Percentiles rank a stretch among this genome's conserved stretches.
Evolutionary conservation across 2,797 vertebrate species (phyloP).

Genomic region (Phataginus tricuspis): DNA sequence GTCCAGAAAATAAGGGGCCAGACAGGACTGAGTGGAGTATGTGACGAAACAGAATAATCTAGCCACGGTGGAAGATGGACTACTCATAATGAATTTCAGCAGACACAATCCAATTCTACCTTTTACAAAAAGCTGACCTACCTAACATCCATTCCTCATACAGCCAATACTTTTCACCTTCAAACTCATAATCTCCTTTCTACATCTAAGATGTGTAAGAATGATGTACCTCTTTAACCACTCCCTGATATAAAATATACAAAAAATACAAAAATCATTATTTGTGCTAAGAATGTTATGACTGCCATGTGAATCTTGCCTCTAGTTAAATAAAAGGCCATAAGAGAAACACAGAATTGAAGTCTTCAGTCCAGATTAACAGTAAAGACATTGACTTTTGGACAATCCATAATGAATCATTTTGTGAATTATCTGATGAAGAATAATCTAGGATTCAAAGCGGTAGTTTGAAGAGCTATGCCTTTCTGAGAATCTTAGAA

Average conservation of each 20-base stretch:
- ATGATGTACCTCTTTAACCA: not conserved
- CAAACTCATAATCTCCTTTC: not conserved
- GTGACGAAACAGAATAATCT: not conserved
- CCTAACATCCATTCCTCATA: not conserved
- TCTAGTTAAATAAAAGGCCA: not conserved
- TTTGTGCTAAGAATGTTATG: conserved; percentile 27
- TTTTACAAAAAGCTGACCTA: not conserved
- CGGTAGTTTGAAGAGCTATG: conserved; percentile 4
- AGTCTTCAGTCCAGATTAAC: conserved; percentile 46
- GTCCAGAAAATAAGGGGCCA: conserved; percentile 18
- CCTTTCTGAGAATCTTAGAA: conserved; percentile 17
- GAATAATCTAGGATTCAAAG: conserved; percentile 6
- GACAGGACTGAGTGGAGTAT: not conserved
- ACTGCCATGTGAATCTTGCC: not conserved
- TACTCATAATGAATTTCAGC: not conserved
- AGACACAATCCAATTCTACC: not conserved
- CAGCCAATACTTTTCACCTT: not conserved
- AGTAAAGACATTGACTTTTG: not conserved
- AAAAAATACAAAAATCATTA: conserved; percentile 38
- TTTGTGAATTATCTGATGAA: conserved; percentile 47
- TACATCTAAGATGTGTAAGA: not conserved
- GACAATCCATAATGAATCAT: not conserved
- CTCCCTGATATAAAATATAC: not conserved
- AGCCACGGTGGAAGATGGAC: not conserved
- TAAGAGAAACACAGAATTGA: not conserved